Evolutionary conservation across 2,888 invertebrate genomes (phyloP).

Genomic region (Pseudococcus viburni): DNA sequence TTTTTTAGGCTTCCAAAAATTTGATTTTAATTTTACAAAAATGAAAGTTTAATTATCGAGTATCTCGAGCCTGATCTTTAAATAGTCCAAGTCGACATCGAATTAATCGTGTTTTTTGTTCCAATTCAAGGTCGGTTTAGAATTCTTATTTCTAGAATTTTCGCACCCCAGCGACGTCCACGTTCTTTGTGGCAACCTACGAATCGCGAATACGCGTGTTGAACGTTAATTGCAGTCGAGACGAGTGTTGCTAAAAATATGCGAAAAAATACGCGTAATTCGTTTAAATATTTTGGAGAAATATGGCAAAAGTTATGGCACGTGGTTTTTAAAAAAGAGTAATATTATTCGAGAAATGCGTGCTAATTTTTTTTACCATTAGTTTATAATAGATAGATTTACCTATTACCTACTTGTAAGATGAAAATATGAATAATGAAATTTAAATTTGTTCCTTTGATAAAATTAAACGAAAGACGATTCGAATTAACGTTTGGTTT

Average conservation of each 20-base stretch:
- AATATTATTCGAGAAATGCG: too few species aligned
- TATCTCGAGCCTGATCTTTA: neutral
- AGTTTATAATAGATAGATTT: too few species aligned
- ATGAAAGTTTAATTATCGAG: constrained; percentile 9
- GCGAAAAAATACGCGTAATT: neutral
- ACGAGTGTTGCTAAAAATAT: neutral
- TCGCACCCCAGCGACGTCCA: neutral
- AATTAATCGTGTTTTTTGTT: constrained; percentile 11
- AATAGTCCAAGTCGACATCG: neutral
- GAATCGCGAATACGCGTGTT: neutral
- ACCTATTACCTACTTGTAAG: too few species aligned
- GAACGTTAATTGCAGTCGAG: neutral
- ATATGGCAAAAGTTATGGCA: neutral
- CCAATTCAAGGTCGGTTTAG: neutral
- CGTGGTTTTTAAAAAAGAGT: neutral
- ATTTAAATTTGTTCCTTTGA: too few species aligned
- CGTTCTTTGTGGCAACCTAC: neutral
- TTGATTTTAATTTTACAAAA: neutral
- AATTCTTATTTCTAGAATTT: neutral
- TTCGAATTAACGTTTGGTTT: too few species aligned
- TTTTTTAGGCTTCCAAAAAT: constrained; percentile 1
- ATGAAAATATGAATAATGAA: too few species aligned
- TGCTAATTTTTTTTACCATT: too few species aligned
- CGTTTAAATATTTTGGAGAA: neutral
- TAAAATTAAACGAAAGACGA: too few species aligned